Conservation (phyloP, 2,888 invertebrate species). For the Cetonia aurata region DNA sequence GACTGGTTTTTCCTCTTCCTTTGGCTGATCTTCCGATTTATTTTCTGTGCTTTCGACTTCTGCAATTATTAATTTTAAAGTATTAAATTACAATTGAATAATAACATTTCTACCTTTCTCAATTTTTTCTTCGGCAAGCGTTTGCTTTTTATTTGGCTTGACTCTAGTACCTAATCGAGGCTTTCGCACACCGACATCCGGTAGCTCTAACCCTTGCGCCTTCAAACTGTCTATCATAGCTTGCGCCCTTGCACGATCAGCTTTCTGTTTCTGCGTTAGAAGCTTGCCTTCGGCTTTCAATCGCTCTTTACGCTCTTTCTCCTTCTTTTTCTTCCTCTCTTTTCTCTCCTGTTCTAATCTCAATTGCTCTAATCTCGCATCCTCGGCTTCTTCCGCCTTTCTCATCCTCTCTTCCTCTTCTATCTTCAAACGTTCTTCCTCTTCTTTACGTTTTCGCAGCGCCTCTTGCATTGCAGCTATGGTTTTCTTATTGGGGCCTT, state of each 20-base stretch:
- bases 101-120: too few relatives aligned
- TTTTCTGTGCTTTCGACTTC: conserved; percentile 38
- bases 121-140: conserved; percentile 53
- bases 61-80: conserved; percentile 14
- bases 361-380: conserved; percentile 79
- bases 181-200: conserved; percentile 76
- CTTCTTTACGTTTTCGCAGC: conserved; percentile 88
- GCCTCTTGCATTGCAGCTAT: conserved; percentile 94
- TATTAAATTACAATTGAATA: neutral
- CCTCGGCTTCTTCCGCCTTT: conserved; percentile 81
- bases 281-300: conserved; percentile 97
- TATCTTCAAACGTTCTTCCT: conserved; percentile 80
- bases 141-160: conserved; percentile 73
- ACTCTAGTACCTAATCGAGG: conserved; percentile 80
- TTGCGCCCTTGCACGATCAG: conserved; percentile 88
- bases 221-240: conserved; percentile 90
- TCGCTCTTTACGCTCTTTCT: conserved; percentile 92
- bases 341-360: conserved; percentile 89
- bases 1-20: conserved; percentile 54
- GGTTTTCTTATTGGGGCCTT: conserved; percentile 85
- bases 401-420: conserved; percentile 87
- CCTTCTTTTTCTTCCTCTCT: conserved; percentile 90
- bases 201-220: conserved; percentile 88
- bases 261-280: conserved; percentile 93
- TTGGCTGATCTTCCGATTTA: conserved; percentile 53